phyloP scores from a whole-genome alignment of 2,113 vertebrate species.

The Ascaphus truei region DNA sequence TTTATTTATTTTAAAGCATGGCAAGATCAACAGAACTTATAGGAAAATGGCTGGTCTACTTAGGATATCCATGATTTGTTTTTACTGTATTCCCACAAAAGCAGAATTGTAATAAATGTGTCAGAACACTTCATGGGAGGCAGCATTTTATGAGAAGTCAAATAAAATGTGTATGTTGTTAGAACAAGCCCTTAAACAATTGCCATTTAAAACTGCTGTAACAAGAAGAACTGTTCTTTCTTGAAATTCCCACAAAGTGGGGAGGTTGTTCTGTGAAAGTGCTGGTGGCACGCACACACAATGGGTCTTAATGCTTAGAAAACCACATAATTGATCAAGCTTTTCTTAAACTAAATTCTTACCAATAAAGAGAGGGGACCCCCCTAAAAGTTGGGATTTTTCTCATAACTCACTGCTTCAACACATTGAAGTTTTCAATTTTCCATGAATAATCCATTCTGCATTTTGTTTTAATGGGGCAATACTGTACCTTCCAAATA shows the following conservation, averaged over 20 bases:
- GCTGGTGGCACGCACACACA: constrained; percentile 23
- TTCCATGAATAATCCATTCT: no score
- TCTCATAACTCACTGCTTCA: no score
- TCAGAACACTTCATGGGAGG: constrained; percentile 31
- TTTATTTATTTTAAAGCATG: neutral
- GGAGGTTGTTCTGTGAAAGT: constrained; percentile 10
- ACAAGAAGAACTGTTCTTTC: constrained; percentile 15
- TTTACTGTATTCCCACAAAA: constrained; percentile 22
- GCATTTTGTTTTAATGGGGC: no score
- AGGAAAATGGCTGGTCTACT: neutral
- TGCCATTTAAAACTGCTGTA: constrained; percentile 21
- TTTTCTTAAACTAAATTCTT: neutral
- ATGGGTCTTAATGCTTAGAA: neutral
- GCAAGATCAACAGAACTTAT: neutral
- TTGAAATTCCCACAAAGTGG: constrained; percentile 27
- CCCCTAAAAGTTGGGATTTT: neutral
- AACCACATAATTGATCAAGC: neutral
- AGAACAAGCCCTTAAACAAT: constrained; percentile 28
- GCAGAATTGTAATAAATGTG: constrained; percentile 21
- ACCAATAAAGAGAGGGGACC: neutral
- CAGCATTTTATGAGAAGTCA: constrained; percentile 20
- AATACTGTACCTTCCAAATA: no score
- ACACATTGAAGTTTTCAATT: no score
- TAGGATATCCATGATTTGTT: neutral
- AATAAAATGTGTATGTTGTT: constrained; percentile 31